These are phyloP conservation scores for Poecile atricapillus DNA, from an alignment of 2,113 vertebrate genomes.

Conservation along the genomic window DNA sequence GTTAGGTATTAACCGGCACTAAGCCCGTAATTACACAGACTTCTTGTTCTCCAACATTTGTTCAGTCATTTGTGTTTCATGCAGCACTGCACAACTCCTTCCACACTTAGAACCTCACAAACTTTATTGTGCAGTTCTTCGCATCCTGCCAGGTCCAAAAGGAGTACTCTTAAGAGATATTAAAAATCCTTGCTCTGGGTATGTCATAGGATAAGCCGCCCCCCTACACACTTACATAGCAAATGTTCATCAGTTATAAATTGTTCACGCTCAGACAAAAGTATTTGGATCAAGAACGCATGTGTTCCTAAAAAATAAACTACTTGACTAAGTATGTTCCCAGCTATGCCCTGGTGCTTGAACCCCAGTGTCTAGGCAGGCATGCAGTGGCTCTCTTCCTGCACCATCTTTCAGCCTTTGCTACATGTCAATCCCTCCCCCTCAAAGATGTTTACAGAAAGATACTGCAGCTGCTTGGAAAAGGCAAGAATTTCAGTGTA, in stretches of 20 bases:
- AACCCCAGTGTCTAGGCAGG: neutral
- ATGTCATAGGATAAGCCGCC: neutral
- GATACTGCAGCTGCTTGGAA: slow-evolving; percentile 8
- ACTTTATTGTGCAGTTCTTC: neutral
- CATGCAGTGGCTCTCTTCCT: neutral
- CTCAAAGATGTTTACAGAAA: neutral
- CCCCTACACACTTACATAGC: rapidly evolving
- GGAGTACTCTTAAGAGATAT: neutral
- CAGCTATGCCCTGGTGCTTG: neutral
- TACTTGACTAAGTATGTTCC: neutral
- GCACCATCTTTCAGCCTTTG: neutral
- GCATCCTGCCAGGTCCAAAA: neutral
- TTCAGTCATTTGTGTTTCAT: neutral
- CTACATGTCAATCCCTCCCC: neutral
- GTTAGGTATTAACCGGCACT: slow-evolving; percentile 15
- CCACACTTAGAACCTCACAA: neutral
- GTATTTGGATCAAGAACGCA: neutral
- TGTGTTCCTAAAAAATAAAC: neutral
- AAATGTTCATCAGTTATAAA: neutral
- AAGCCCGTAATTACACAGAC: slow-evolving; percentile 7
- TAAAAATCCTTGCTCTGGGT: neutral
- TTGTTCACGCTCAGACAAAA: neutral
- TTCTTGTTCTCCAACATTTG: slow-evolving; percentile 37
- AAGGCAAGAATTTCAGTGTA: neutral
- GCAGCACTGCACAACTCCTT: slow-evolving; percentile 10